Evolutionary conservation across 2,113 vertebrate species (phyloP).

Genomic region (Toxotes chatareus): DNA sequence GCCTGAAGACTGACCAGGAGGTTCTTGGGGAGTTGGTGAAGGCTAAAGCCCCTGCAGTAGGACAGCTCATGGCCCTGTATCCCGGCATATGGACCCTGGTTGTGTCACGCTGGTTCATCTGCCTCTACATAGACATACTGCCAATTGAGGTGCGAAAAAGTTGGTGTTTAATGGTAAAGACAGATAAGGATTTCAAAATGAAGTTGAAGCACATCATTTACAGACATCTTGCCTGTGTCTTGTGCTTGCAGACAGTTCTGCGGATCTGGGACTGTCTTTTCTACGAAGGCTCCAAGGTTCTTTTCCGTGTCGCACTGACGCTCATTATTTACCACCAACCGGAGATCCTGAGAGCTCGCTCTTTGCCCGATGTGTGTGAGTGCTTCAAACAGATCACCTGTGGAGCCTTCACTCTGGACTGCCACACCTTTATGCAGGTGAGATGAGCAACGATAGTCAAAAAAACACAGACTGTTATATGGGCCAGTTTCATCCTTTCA

Average conservation of each 20-base stretch:
- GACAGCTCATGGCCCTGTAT: conserved; percentile 89
- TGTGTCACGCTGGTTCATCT: conserved; percentile 97
- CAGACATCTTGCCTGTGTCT: neutral
- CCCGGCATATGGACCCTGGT: conserved; percentile 92
- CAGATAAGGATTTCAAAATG: neutral
- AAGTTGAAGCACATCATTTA: neutral
- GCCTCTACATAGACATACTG: conserved; percentile 94
- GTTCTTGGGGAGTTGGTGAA: conserved; percentile 94
- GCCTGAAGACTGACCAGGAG: conserved; percentile 93
- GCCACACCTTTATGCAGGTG: conserved; percentile 95
- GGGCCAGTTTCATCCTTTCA: too few species aligned
- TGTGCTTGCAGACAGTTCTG: conserved; percentile 89
- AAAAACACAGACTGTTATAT: neutral
- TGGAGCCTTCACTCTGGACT: conserved; percentile 90
- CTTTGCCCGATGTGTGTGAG: conserved; percentile 91
- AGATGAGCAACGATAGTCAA: neutral
- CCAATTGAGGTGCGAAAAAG: conserved; percentile 90
- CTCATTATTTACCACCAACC: conserved; percentile 91
- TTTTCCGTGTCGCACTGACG: conserved; percentile 95
- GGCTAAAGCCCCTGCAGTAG: conserved; percentile 90
- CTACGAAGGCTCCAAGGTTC: conserved; percentile 96
- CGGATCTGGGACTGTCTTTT: conserved; percentile 97
- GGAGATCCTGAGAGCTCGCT: conserved; percentile 88
- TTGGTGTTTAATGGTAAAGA: neutral
- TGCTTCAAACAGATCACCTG: conserved; percentile 92